These are phyloP conservation scores for Cydia splendana DNA, from an alignment of 1,140 invertebrate species.

Conservation along the genomic window DNA sequence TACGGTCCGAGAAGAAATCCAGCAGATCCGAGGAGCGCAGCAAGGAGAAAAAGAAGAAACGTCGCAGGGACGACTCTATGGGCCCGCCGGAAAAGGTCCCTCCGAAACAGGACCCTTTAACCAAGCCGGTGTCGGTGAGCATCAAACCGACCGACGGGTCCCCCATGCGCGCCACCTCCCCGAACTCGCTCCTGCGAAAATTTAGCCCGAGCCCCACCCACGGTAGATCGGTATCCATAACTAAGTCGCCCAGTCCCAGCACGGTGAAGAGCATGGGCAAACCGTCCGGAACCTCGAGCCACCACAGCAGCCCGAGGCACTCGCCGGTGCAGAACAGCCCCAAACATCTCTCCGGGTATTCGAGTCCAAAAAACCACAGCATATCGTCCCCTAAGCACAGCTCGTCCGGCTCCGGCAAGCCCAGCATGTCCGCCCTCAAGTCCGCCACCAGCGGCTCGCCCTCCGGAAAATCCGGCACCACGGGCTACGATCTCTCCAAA, in stretches of 20 bases:
- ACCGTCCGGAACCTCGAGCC: conserved; percentile 80
- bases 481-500: conserved; percentile 72
- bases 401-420: conserved; percentile 88
- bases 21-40: conserved; percentile 83
- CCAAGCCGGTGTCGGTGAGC: conserved; percentile 86
- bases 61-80: conserved; percentile 90
- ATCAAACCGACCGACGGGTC: conserved; percentile 87
- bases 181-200: conserved; percentile 83
- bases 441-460: conserved; percentile 84
- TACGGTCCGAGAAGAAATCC: conserved; percentile 83
- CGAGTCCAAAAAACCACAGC: conserved; percentile 84
- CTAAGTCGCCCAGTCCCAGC: conserved; percentile 80
- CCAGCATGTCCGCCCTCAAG: conserved; percentile 93
- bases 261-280: conserved; percentile 79
- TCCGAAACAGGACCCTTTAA: conserved; percentile 85
- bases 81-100: conserved; percentile 91
- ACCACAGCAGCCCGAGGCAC: conserved; percentile 86
- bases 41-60: conserved; percentile 88
- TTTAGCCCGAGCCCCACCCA: conserved; percentile 86
- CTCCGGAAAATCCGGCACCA: conserved; percentile 73
- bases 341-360: conserved; percentile 84
- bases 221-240: conserved; percentile 80
- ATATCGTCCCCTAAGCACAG: conserved; percentile 88
- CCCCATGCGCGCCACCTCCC: conserved; percentile 82
- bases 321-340: conserved; percentile 89